Percentiles rank a stretch among this genome's conserved stretches.
Conservation (phyloP, 2,888 invertebrate genomes). For the Cloeon dipterum region DNA sequence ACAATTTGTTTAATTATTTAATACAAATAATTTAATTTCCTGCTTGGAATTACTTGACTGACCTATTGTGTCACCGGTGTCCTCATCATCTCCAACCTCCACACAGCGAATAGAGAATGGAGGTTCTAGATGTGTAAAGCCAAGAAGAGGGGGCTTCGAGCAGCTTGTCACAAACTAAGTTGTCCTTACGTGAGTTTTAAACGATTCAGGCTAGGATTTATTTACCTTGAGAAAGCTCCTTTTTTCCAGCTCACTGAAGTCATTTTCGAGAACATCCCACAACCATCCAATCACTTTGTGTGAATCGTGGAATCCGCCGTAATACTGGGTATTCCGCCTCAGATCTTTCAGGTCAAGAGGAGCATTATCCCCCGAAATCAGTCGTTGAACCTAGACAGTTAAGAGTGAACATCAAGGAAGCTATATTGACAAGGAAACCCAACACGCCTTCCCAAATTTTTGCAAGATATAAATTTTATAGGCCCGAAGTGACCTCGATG, state of each 20-base stretch:
- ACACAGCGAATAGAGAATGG: conserved; percentile 97
- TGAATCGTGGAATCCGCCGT: conserved; percentile 96
- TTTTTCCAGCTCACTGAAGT: conserved; percentile 80
- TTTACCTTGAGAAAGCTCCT: conserved; percentile 78
- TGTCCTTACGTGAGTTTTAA: background rate
- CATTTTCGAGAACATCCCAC: conserved; percentile 92
- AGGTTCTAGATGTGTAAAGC: conserved; percentile 89
- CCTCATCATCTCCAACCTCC: conserved; percentile 95
- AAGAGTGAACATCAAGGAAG: background rate
- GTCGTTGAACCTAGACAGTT: conserved; percentile 47
- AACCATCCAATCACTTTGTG: conserved; percentile 96
- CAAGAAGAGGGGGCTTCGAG: conserved; percentile 87
- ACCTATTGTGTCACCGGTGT: conserved; percentile 70
- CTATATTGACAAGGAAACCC: too few species aligned
- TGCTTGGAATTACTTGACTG: background rate
- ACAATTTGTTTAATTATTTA: background rate
- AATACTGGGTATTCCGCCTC: conserved; percentile 87
- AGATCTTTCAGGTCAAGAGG: conserved; percentile 75
- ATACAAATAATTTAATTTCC: conserved; percentile 3
- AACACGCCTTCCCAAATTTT: too few species aligned
- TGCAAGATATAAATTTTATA: too few species aligned
- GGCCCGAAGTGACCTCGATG: too few species aligned
- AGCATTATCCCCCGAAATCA: conserved; percentile 89
- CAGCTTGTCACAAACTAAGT: conserved; percentile 76
- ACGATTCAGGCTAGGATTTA: conserved; percentile 1